Base-by-base conservation (phyloP, 2,797 vertebrate genomes). In the Protonibea diacanthus region DNA sequence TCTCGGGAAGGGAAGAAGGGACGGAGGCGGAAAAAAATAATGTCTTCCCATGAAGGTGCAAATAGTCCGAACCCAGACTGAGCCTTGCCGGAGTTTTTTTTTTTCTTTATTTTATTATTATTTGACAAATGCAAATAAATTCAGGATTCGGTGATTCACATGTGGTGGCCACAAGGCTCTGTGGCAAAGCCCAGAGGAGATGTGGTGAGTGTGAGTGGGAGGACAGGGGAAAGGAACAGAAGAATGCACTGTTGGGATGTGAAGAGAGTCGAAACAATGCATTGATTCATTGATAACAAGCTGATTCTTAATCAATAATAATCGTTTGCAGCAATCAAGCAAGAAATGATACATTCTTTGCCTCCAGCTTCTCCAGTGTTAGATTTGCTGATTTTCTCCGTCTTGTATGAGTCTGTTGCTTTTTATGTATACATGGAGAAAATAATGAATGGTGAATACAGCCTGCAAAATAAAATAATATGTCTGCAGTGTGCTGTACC, bases 11-110 rank as follows among this genome's bases (percentile, higher is more conserved):
- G 44, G 52, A 73, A 8, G 51, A 73, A 8, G 9, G 47, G 67
- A 48, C 10, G 27, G 2, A 27, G n/a, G 2, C 3, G 0, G 6
- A 23, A 18, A 52, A 13, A 44, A 51, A 51, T 56, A 27, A 44
- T 10, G 47, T 80, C 51, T 81, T 67, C 63, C 63, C 57, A 38
- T 78, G 72, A 64, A 87, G 82, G 78, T 83, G 80, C 66, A 77
- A 83, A 68, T 52, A 55, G 42, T 71, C 51, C 69, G 38, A 68
- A 75, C 40, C 17, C 15, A 76, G 40, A 57, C 27, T 3, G 27
- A 80, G 58, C 51, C 48, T 23, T 59, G 42, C 21, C 5, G 55
- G 44, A 45, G 52, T 72, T 72, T 78, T 63, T 44, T 4, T 6
- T 29, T 29, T 29, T 27, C 5, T 4, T 33, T 6, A 8, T 33